A percentile compares a stretch with the other conserved stretches of the same genome.
Evolutionary conservation across 1,140 invertebrate species (phyloP).

Genomic region (Oryctes rhinoceros): DNA sequence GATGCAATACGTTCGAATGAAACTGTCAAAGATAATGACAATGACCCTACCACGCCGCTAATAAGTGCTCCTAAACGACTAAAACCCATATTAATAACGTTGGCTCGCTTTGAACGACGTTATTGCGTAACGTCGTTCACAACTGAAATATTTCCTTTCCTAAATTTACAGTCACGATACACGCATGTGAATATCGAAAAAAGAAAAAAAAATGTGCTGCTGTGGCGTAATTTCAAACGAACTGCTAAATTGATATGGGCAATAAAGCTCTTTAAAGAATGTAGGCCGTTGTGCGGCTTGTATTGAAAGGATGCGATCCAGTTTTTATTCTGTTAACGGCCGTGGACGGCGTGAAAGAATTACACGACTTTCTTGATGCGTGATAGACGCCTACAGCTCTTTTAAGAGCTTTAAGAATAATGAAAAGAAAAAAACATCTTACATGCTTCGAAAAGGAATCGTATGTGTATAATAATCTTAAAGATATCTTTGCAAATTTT

Average conservation of each 20-base stretch:
- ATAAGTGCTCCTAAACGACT: not conserved
- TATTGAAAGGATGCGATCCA: too few relatives aligned
- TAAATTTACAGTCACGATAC: not conserved
- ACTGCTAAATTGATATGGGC: not conserved
- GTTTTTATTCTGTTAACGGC: too few relatives aligned
- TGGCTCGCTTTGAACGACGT: not conserved
- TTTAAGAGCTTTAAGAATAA: too few relatives aligned
- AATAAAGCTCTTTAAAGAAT: not conserved
- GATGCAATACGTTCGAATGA: conserved; percentile 7
- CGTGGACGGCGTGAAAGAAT: too few relatives aligned
- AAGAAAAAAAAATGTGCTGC: not conserved
- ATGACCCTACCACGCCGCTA: not conserved
- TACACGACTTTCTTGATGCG: too few relatives aligned
- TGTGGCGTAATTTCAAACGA: not conserved
- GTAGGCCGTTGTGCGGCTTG: not conserved
- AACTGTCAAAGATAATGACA: conserved; percentile 14
- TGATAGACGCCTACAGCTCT: too few relatives aligned
- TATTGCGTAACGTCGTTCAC: not conserved
- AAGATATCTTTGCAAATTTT: too few relatives aligned
- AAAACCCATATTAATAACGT: not conserved
- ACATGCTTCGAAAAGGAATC: too few relatives aligned
- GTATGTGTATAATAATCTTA: too few relatives aligned
- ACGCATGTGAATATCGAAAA: not conserved
- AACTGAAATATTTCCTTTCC: not conserved
- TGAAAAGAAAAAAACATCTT: too few relatives aligned